These are phyloP conservation scores for Nephrotoma appendiculata DNA, from an alignment of 2,888 invertebrate species.

Conservation along the genomic window DNA sequence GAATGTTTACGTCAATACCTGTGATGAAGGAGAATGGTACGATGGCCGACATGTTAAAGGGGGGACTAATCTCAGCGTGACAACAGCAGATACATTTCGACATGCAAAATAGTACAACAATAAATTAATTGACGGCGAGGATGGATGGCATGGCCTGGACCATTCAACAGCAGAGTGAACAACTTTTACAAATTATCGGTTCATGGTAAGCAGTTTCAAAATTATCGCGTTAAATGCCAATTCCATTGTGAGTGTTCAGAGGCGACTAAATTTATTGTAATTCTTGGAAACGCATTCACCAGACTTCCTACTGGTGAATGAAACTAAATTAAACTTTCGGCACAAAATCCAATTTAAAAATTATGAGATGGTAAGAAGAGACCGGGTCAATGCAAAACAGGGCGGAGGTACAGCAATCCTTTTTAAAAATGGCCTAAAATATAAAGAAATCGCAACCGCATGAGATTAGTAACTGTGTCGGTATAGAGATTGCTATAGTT, in stretches of 20 bases:
- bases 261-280: not conserved
- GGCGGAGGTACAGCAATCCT: no score
- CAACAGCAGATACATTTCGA: not conserved
- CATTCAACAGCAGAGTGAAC: not conserved
- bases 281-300: not conserved
- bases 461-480: not conserved
- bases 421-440: not conserved
- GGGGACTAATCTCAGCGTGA: not conserved
- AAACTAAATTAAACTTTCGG: not conserved
- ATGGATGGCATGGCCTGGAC: no score
- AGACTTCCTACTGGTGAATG: not conserved
- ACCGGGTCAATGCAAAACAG: not conserved
- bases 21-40: not conserved
- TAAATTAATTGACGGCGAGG: no score
- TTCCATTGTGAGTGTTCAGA: not conserved
- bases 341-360: not conserved
- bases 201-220: not conserved
- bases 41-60: no score
- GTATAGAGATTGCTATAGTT: no score
- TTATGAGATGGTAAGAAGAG: not conserved
- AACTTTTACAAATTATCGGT: not conserved
- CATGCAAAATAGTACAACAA: no score
- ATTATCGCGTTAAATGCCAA: not conserved
- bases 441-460: not conserved
- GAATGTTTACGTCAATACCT: not conserved